Evolutionary conservation across 2,888 invertebrate species (phyloP).

Genomic region (Caenorhabditis japonica): DNA sequence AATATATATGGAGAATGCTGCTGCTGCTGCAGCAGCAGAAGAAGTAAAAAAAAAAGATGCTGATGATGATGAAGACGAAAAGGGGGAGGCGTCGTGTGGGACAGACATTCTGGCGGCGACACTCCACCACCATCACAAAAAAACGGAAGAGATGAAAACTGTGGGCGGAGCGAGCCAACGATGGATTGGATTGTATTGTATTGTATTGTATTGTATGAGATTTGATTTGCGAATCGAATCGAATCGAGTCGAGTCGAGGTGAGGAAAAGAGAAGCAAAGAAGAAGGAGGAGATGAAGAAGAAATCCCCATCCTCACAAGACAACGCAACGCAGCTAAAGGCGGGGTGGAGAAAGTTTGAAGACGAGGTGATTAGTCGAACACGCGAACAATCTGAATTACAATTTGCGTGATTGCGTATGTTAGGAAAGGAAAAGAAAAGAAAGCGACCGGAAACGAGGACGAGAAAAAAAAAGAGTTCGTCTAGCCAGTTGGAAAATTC

Average conservation of each 20-base stretch:
- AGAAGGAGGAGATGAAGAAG: no score
- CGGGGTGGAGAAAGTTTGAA: constrained; percentile 9
- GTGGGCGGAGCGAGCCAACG: constrained; percentile 46
- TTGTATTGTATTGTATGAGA: no score
- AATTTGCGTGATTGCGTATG: no score
- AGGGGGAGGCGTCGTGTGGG: constrained; percentile 15
- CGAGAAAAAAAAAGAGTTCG: constrained; percentile 2
- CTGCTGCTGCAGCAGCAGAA: no score
- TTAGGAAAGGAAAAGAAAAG: no score
- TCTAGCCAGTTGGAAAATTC: constrained; percentile 5
- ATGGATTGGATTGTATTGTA: no score
- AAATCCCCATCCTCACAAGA: no score
- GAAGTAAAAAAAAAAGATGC: no score
- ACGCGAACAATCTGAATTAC: constrained; percentile 44
- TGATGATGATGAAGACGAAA: no score
- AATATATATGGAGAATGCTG: constrained; percentile 42
- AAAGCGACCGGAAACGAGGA: constrained; percentile 26
- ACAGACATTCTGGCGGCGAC: constrained; percentile 35
- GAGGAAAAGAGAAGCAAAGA: no score
- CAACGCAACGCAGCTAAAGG: constrained; percentile 5
- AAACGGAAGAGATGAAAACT: constrained; percentile 7
- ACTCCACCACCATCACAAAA: constrained; percentile 20
- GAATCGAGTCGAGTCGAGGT: no score
- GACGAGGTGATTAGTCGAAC: constrained; percentile 50
- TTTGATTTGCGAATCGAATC: constrained; percentile 16